Evolutionary conservation across 2,797 vertebrate genomes (phyloP), one percentile per base, ranked within the genome.

Genomic region (Molossus alvarezi): DNA sequence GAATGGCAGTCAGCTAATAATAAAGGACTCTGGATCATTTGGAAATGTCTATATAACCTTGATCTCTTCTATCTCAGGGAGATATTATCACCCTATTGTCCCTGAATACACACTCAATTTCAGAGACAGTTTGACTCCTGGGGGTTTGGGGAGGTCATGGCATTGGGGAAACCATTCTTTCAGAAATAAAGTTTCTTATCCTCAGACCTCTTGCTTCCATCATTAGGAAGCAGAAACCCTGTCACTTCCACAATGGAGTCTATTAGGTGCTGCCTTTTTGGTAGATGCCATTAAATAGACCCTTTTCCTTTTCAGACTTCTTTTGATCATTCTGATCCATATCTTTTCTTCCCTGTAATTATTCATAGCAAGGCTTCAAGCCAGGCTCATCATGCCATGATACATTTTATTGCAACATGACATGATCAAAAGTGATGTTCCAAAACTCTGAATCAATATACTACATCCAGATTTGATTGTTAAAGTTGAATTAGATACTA

Each of bases 1-100:
- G 67, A 97, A 92, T 62, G 57, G 95, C 92, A 90, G 88, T 94
- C 93, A 95, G 53, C 58, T 97, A 86, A 97, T 76, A 75, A 89
- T 88, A 94, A 97, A 97, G 87, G 87, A 92, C 60, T 77, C 88
- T 86, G 89, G 93, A 90, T 97, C 96, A 95, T 95, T 98, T 98
- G 95, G 94, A 98, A 98, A 96, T 87, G 72, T 95, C 65, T 94
- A 9, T 21, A 93, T 90, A 97, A 94, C 64, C 71, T 81, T 33
- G 58, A 97, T 91, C 62, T 88, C 83, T 90, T 91, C 95, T 80
- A 90, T 97, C 95, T 97, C 53, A 23, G 29, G 80, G 73, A 96
- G 93, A 57, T 97, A 71, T 83, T 97, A 89, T 83, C 83, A 95
- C 14, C 29, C 69, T 45, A 29, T 76, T 97, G 72, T 97, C 80